phyloP scores from a whole-genome alignment of 2,888 invertebrate species.

The Nematopogon swammerdamellus region DNA sequence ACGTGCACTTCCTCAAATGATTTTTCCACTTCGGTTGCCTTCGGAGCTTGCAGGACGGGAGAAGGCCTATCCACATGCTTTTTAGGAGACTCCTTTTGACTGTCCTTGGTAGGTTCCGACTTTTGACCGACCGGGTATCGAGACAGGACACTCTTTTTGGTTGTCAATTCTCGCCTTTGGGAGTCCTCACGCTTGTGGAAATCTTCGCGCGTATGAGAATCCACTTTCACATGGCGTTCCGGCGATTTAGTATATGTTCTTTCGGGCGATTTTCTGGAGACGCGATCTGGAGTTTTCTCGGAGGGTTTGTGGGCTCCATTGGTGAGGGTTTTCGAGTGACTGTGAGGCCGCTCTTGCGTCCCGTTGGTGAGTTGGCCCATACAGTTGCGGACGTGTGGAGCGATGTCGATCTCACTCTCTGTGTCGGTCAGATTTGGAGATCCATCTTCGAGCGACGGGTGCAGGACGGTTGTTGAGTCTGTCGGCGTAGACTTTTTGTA shows the following conservation, averaged over 20 bases:
- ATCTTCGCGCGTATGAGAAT: constrained; percentile 8
- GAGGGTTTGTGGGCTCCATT: constrained; percentile 8
- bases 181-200: constrained; percentile 10
- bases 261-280: constrained; percentile 24
- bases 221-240: constrained; percentile 15
- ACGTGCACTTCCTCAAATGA: constrained; percentile 36
- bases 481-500: constrained; percentile 26
- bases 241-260: constrained; percentile 26
- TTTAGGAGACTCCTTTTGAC: constrained; percentile 13
- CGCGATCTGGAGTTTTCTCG: constrained; percentile 17
- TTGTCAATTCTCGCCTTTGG: constrained; percentile 6
- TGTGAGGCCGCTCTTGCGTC: constrained; percentile 15
- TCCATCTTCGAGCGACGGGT: constrained; percentile 23
- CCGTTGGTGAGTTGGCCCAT: constrained; percentile 18
- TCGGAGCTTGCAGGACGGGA: constrained; percentile 2
- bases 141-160: constrained; percentile 20
- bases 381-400: constrained; percentile 9
- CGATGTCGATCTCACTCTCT: constrained; percentile 22
- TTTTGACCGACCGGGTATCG: constrained; percentile 22
- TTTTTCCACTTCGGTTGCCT: constrained; percentile 2
- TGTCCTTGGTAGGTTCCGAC: constrained; percentile 24
- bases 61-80: constrained; percentile 22
- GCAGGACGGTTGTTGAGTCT: constrained; percentile 22
- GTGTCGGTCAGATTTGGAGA: constrained; percentile 19
- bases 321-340: constrained; percentile 18